Conservation (phyloP, 2,113 vertebrate genomes). For the Podarcis cretensis region DNA sequence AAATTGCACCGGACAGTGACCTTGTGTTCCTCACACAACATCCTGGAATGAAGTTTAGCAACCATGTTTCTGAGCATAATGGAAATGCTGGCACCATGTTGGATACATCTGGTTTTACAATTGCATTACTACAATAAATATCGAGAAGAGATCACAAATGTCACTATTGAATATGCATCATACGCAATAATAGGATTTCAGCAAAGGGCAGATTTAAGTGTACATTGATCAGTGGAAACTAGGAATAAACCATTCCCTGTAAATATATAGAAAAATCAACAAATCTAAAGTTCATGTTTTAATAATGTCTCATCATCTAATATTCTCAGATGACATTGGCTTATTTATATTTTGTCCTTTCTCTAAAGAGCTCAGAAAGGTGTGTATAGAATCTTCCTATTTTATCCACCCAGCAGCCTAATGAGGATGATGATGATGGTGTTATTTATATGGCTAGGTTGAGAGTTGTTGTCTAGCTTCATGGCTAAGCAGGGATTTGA, state of each 20-base stretch:
- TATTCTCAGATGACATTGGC: not conserved
- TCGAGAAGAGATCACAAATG: not conserved
- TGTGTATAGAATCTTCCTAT: not conserved
- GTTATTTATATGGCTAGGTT: not conserved
- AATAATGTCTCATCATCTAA: not conserved
- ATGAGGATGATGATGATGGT: no score
- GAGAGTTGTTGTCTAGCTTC: not conserved
- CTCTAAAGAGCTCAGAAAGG: not conserved
- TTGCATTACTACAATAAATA: slow-evolving; percentile 6
- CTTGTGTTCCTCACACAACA: slow-evolving; percentile 22
- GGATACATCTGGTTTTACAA: not conserved
- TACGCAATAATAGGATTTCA: slow-evolving; percentile 8
- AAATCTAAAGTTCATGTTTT: not conserved
- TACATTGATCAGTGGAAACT: slow-evolving; percentile 32
- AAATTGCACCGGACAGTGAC: slow-evolving; percentile 38
- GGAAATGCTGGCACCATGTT: slow-evolving; percentile 18
- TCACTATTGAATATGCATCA: slow-evolving; percentile 27
- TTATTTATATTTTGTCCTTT: not conserved
- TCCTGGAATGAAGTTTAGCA: slow-evolving; percentile 31
- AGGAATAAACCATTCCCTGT: slow-evolving; percentile 6
- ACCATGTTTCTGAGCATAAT: not conserved
- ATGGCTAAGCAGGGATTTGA: not conserved
- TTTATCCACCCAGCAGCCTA: not conserved
- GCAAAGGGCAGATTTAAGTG: slow-evolving; percentile 7
- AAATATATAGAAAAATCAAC: slow-evolving; percentile 8